phyloP scores from a whole-genome alignment of 2,113 vertebrate genomes.

The Globicephala melas region DNA sequence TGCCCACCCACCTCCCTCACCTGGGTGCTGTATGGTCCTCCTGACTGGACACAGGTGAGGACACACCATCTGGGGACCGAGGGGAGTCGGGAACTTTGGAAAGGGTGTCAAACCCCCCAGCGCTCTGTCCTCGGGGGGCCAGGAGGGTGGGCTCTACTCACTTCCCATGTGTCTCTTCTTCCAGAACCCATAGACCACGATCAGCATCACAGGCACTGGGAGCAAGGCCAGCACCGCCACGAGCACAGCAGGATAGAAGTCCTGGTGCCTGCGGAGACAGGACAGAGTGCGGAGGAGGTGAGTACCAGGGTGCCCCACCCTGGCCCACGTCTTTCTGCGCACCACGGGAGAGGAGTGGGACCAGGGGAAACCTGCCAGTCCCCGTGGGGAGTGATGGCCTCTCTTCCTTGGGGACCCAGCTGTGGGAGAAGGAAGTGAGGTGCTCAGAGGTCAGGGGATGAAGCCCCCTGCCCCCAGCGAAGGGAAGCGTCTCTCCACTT shows the following conservation, averaged over 20 bases:
- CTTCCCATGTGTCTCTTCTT: constrained; percentile 66
- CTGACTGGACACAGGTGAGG: background rate
- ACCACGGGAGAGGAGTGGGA: fast-evolving
- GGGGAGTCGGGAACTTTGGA: fast-evolving
- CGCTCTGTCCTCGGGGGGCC: fast-evolving
- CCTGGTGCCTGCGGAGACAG: background rate
- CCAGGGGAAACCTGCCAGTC: background rate
- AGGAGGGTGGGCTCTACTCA: constrained; percentile 23
- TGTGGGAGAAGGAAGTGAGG: background rate
- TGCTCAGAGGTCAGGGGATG: background rate
- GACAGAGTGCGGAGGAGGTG: background rate
- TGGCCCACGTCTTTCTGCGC: too few relatives aligned
- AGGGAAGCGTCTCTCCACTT: background rate
- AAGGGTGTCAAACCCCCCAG: background rate
- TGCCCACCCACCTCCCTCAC: background rate
- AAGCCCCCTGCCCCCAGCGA: fast-evolving
- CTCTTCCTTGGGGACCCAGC: background rate
- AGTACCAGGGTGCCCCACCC: background rate
- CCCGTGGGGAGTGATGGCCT: fast-evolving
- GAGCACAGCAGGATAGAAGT: background rate
- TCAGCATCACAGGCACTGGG: background rate
- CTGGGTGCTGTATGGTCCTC: fast-evolving
- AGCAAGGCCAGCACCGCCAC: background rate
- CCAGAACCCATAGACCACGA: constrained; percentile 51
- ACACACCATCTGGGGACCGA: fast-evolving